Conservation (phyloP, 1,140 invertebrate genomes). For the Eubasilissa regina region DNA sequence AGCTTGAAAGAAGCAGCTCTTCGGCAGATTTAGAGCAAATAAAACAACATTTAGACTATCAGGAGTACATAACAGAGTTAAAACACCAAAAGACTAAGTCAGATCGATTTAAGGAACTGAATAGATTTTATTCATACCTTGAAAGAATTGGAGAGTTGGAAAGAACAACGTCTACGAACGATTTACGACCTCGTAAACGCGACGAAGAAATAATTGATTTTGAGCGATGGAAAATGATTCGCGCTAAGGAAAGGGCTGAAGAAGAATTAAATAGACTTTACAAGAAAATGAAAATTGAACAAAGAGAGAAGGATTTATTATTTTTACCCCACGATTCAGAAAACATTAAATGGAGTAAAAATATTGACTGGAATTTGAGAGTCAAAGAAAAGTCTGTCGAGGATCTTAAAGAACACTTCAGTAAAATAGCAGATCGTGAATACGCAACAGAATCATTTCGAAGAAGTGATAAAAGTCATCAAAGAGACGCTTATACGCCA, state of each 20-base stretch:
- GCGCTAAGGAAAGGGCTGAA: slow-evolving; percentile 85
- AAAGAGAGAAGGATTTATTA: slow-evolving; percentile 88
- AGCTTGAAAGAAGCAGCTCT: slow-evolving; percentile 65
- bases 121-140: slow-evolving; percentile 88
- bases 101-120: slow-evolving; percentile 87
- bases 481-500: slow-evolving; percentile 83
- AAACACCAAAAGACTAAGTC: slow-evolving; percentile 82
- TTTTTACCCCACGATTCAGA: slow-evolving; percentile 82
- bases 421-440: slow-evolving; percentile 71
- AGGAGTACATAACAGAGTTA: slow-evolving; percentile 81
- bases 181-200: slow-evolving; percentile 79
- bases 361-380: slow-evolving; percentile 84
- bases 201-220: slow-evolving; percentile 89
- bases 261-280: slow-evolving; percentile 86
- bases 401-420: slow-evolving; percentile 84
- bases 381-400: slow-evolving; percentile 90
- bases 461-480: slow-evolving; percentile 69
- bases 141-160: slow-evolving; percentile 89
- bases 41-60: slow-evolving; percentile 75
- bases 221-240: slow-evolving; percentile 87
- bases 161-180: slow-evolving; percentile 79
- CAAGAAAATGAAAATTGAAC: slow-evolving; percentile 82
- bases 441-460: slow-evolving; percentile 69
- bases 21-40: slow-evolving; percentile 67
- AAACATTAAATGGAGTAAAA: slow-evolving; percentile 80